phyloP scores from a whole-genome alignment of 2,113 vertebrate genomes.

The Calidris pygmaea region DNA sequence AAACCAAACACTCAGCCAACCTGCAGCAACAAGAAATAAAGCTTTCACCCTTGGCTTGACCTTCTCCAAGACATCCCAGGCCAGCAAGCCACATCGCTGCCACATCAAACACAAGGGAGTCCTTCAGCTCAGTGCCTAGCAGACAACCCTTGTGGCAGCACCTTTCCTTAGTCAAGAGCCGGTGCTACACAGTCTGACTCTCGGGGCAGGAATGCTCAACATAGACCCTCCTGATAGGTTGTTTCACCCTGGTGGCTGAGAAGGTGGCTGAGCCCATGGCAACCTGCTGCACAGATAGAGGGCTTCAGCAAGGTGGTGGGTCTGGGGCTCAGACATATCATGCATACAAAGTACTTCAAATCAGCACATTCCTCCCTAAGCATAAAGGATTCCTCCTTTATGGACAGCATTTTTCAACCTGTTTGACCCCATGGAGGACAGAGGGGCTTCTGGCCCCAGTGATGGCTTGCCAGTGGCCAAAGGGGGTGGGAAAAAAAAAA shows the following conservation, averaged over 20 bases:
- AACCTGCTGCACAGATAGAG: background rate
- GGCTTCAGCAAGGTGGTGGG: background rate
- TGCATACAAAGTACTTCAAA: background rate
- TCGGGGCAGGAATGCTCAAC: background rate
- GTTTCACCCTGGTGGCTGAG: background rate
- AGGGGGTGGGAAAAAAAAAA: background rate
- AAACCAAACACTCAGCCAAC: slow-evolving; percentile 72
- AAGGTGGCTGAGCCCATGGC: background rate
- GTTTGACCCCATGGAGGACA: background rate
- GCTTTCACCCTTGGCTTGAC: slow-evolving; percentile 47
- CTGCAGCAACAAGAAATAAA: slow-evolving; percentile 63
- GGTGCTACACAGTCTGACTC: background rate
- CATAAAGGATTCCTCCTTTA: background rate
- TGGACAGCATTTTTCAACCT: background rate
- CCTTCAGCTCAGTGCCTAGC: background rate
- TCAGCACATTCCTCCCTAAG: background rate
- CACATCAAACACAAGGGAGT: background rate
- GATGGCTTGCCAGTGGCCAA: background rate
- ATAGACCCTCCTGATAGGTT: background rate
- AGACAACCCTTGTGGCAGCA: background rate
- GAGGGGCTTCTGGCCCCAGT: background rate
- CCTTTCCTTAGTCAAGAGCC: background rate
- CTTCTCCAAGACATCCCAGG: slow-evolving; percentile 29
- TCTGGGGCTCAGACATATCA: background rate
- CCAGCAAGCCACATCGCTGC: background rate